Evolutionary conservation across 2,113 vertebrate species (phyloP), one percentile per base, ranked within the genome.

Genomic region (Equus przewalskii): DNA sequence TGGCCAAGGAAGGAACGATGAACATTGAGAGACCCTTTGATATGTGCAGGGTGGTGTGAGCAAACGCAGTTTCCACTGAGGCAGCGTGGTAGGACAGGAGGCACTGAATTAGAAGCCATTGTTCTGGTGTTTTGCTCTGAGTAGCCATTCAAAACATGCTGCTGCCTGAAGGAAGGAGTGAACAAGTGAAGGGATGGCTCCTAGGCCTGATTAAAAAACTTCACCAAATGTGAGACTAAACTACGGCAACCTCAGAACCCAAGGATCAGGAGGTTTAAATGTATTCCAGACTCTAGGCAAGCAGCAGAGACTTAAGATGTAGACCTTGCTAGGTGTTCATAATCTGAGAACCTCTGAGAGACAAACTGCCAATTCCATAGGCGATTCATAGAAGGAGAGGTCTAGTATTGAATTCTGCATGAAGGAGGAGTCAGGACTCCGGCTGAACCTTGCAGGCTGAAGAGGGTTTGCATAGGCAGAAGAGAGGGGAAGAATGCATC

Each of bases 201-300:
- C 6, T 3, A 58, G 46, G 21, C 64, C 16, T 82, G 56, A 86
- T 54, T 15, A 69, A 89, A 30, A 72, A 33, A 41, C 80, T 72
- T 92, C 16, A 90, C 24, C 67, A 81, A 75, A 92, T 33, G 36
- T 2, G 41, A 96, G 64, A 80, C 67, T 51, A 26, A 85, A 56
- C 7, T 60, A 41, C 2, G 93, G 46, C 73, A 76, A 64, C n/a
- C 54, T 76, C 24, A 92, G 62, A 96, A 94, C 41, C 16, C 86
- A 96, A 92, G 80, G 72, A 79, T 30, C 60, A 58, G 75, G 64
- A 70, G 16, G 41, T 69, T 75, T 81, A 81, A 93, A 89, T 72
- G 58, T 41, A 93, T 56, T 58, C 83, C 73, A 85, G 46, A 70
- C 81, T 83, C 46, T 12, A 15, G 19, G 49, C n/a, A 64, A 69